Evolutionary conservation across 2,888 invertebrate species (phyloP), one percentile per base, ranked within the genome.

Genomic region (Uropetala carovei): DNA sequence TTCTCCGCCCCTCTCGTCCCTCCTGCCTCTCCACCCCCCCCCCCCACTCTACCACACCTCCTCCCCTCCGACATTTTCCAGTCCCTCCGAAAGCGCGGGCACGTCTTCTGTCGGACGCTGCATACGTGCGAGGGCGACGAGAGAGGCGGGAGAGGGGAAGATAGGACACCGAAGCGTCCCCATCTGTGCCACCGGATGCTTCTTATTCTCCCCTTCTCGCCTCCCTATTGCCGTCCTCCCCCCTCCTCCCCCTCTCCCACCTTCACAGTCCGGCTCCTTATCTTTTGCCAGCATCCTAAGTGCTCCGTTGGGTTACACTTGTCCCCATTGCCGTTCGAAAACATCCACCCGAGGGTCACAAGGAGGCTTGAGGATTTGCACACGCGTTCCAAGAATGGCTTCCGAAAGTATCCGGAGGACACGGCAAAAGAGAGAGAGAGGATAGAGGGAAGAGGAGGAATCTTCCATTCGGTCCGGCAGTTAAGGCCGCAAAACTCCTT

Each of bases 381-480:
- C 10, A n/a, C 16, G 59, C 22, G 58, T 11, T 58, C 85, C 22
- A 57, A 30, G 9, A 86, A 86, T 59, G 13, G 86, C 86, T 86
- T 86, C 60, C 60, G 60, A 30, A 86, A 60, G 27, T 86, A 30
- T 43, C 86, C 86, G 14, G 56, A 86, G 86, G 60, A 86, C 60
- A 86, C 60, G 60, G 43, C 18, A 57, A 14, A 2, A 43, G 83
- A n/a, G 10, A n/a, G 11, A n/a, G 56, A 11, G 57, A 16, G 56
- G 27, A 0, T 11, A 43, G 22, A 22, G 59, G 18, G n/a, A n/a
- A 57, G 83, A 43, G 56, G 43, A 14, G 60, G 27, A 58, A 60
- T 27, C 86, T 43, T 89, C 64, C 89, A 64, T 64, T 68, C 59
- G 64, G 60, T 86, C 27, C 59, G 60, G 86, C 64, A 30, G 89